Base-by-base conservation (phyloP, 2,888 invertebrate species). In the Helleia helle region DNA sequence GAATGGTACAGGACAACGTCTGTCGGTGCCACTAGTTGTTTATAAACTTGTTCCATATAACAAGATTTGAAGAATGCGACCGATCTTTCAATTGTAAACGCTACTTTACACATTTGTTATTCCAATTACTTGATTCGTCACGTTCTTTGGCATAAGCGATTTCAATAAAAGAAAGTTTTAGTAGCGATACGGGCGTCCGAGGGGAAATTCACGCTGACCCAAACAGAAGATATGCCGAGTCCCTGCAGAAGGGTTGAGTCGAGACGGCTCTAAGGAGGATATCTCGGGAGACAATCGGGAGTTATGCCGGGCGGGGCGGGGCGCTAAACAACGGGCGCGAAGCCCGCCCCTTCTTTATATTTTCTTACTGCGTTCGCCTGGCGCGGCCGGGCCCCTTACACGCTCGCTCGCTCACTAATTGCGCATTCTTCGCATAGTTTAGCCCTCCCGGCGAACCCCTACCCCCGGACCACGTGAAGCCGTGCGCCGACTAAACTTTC, bases 371-470 rank as follows among this genome's bases (percentile, higher is more conserved):
- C 86, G 77, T 81, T 81, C 81, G 80, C 75, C 79, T 79, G 66
- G 76, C 80, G 73, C 83, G 84, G 85, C 86, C 84, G 87, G 87
- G 87, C 88, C 83, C 81, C 85, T 77, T 86, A 86, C 86, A 86
- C 86, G 87, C 88, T 87, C 88, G 90, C 88, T 88, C 89, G 90
- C 89, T 91, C 93, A 93, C 93, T 94, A 94, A 95, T 94, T 94
- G 93, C 93, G 93, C 93, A 94, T 94, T 94, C 94, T 93, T 94
- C 92, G 93, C 93, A 94, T 94, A 94, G 93, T 94, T 94, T 92
- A 91, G 90, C 88, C 88, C 90, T 89, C 88, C 87, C 80, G 81
- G 79, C 86, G 81, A 68, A 70, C 86, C 86, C 86, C 77, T 71
- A 83, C 75, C 71, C 76, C 79, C 74, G 77, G 80, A 83, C 79